These are phyloP conservation scores for Machimus atricapillus DNA, from an alignment of 2,888 invertebrate species.

Conservation along the genomic window DNA sequence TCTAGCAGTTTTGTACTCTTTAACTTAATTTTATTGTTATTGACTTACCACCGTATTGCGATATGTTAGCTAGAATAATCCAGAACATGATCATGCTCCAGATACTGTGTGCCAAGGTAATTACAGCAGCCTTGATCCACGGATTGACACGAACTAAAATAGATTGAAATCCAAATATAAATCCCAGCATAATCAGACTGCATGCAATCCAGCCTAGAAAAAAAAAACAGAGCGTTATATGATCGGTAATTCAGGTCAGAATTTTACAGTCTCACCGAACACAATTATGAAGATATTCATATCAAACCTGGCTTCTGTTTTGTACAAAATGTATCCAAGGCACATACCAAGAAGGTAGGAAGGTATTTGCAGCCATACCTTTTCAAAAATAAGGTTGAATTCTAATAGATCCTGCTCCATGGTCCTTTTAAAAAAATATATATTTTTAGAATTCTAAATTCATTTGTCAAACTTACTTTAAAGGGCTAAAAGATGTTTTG, in stretches of 20 bases:
- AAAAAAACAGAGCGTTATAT: background rate
- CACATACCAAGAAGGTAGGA: conserved; percentile 78
- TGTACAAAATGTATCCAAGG: conserved; percentile 75
- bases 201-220: conserved; percentile 53
- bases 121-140: conserved; percentile 54
- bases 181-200: conserved; percentile 49
- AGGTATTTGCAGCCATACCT: conserved; percentile 76
- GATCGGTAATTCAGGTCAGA: background rate
- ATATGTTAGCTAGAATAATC: conserved; percentile 62
- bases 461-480: background rate
- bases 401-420: conserved; percentile 66
- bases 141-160: conserved; percentile 48
- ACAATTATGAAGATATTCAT: conserved; percentile 50
- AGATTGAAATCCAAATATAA: conserved; percentile 51
- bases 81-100: conserved; percentile 63
- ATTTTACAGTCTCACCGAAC: conserved; percentile 49
- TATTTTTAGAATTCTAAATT: background rate
- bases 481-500: conserved; percentile 20
- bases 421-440: conserved; percentile 34
- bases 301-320: conserved; percentile 64
- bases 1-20: background rate
- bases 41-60: conserved; percentile 62
- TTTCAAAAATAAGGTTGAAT: conserved; percentile 73
- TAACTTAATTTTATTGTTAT: background rate
- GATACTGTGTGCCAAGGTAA: conserved; percentile 61